Evolutionary conservation across 2,113 vertebrate species (phyloP).

Genomic region (Protobothrops mucrosquamatus): DNA sequence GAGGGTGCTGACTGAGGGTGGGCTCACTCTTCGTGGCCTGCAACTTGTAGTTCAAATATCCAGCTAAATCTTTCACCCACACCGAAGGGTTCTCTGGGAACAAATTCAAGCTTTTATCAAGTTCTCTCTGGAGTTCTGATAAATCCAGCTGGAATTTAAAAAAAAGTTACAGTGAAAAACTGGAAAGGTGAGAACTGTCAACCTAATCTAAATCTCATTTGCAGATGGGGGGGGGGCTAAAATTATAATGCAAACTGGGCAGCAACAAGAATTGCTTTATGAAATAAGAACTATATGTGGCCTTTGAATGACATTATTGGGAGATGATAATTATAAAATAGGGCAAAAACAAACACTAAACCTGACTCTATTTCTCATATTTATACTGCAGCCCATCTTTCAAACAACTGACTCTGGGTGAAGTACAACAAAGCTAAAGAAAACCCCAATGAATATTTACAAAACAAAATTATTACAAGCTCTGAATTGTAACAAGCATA

Average conservation of each 20-base stretch:
- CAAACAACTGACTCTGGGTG: neutral
- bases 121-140: constrained; percentile 82
- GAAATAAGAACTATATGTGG: neutral
- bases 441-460: neutral
- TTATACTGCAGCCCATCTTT: neutral
- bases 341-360: neutral
- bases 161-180: fast-evolving
- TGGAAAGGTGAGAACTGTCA: fast-evolving
- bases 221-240: neutral
- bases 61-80: constrained; percentile 95
- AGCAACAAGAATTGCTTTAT: neutral
- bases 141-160: constrained; percentile 72
- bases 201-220: neutral
- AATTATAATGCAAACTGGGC: neutral
- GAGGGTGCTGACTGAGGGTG: constrained; percentile 83
- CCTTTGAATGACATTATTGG: neutral
- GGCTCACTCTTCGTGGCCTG: constrained; percentile 80
- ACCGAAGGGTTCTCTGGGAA: constrained; percentile 90
- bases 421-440: neutral
- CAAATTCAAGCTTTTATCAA: constrained; percentile 83
- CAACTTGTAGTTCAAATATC: constrained; percentile 93
- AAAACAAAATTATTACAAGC: neutral
- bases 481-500: neutral
- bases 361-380: neutral
- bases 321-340: neutral